Conservation (phyloP, 2,888 invertebrate genomes). For the Lepidocyrtinus sp. region DNA sequence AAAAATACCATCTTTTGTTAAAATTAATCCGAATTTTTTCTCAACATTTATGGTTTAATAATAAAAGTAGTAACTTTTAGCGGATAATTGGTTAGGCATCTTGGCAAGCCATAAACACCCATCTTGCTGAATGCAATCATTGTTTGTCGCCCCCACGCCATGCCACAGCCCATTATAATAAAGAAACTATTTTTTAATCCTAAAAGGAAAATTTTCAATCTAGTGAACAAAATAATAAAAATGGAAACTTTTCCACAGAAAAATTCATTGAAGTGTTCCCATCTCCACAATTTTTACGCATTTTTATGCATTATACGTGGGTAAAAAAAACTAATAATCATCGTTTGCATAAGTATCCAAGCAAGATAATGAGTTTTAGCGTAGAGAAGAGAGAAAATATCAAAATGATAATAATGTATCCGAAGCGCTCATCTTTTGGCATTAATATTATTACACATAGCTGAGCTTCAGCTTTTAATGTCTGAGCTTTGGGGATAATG, state of each 20-base stretch:
- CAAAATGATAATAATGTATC: slow-evolving; percentile 44
- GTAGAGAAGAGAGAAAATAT: slow-evolving; percentile 22
- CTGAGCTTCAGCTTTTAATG: slow-evolving; percentile 49
- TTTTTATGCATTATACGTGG: not conserved
- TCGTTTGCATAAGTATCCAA: slow-evolving; percentile 13
- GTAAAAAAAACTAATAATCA: slow-evolving; percentile 2
- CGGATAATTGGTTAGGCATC: slow-evolving; percentile 1
- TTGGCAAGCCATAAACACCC: slow-evolving; percentile 46
- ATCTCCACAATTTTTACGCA: slow-evolving; percentile 1
- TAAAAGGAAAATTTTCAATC: slow-evolving; percentile 55
- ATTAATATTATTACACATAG: slow-evolving; percentile 45
- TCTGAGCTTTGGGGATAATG: slow-evolving; percentile 33
- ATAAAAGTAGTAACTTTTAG: not conserved
- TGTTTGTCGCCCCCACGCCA: slow-evolving; percentile 5
- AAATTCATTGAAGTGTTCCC: slow-evolving; percentile 6
- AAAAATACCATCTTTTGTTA: too few relatives aligned
- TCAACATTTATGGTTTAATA: too few relatives aligned
- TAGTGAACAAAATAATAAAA: not conserved
- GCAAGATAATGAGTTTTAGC: slow-evolving; percentile 4
- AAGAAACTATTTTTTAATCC: slow-evolving; percentile 13
- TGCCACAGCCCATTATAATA: not conserved
- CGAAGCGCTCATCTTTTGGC: not conserved
- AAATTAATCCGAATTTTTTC: too few relatives aligned
- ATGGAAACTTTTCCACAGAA: not conserved
- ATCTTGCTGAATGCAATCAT: slow-evolving; percentile 31